Conservation (phyloP, 2,888 invertebrate species). For the Acleris emargana region DNA sequence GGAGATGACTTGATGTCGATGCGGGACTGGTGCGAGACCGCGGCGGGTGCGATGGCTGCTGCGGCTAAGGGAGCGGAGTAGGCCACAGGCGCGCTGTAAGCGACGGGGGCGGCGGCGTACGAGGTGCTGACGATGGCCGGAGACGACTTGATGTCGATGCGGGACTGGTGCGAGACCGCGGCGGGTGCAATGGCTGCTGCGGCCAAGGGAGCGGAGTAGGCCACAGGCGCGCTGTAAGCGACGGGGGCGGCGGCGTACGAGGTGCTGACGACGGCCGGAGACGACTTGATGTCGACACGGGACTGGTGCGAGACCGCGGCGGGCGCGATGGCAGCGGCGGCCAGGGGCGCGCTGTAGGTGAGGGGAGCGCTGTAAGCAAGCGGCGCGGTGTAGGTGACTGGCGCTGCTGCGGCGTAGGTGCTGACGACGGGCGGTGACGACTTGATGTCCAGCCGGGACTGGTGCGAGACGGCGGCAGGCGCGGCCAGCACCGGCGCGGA, state of each 20-base stretch:
- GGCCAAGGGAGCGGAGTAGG: constrained; percentile 24
- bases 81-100: constrained; percentile 23
- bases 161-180: constrained; percentile 49
- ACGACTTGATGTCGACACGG: background rate
- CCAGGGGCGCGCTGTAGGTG: constrained; percentile 35
- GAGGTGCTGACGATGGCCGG: constrained; percentile 42
- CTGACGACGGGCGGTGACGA: constrained; percentile 67
- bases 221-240: background rate
- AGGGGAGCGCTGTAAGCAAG: constrained; percentile 40
- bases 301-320: constrained; percentile 2
- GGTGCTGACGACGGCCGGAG: background rate
- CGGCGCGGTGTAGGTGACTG: constrained; percentile 49
- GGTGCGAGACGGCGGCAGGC: constrained; percentile 64
- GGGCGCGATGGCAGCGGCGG: background rate
- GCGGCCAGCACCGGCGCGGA: constrained; percentile 40
- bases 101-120: constrained; percentile 36
- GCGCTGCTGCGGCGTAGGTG: constrained; percentile 53
- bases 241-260: background rate
- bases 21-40: constrained; percentile 50
- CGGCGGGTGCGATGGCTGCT: constrained; percentile 46
- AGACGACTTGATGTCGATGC: constrained; percentile 43
- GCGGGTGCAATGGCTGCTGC: constrained; percentile 45
- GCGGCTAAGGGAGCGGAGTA: constrained; percentile 22
- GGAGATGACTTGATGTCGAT: constrained; percentile 42
- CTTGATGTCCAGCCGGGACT: constrained; percentile 68